Base-by-base conservation (phyloP, 2,888 invertebrate genomes). In the Coelinius sp. region DNA sequence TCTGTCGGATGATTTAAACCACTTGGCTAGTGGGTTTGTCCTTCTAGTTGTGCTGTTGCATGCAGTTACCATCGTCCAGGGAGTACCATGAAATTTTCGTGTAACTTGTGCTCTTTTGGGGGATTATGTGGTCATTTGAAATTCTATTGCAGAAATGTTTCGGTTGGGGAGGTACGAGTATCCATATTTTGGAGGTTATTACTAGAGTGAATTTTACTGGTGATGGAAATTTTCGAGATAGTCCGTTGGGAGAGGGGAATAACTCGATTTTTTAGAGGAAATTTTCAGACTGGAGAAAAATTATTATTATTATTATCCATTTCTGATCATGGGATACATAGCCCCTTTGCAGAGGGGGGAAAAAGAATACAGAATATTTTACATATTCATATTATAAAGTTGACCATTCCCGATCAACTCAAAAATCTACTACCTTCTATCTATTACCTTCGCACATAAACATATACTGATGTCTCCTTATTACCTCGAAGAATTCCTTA, bases 1-100 rank as follows among this genome's bases (percentile, higher is more conserved):
- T 69, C 75, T 63, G 63, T 53, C 24, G 49, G 78, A 78, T 78
- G 75, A 78, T 76, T 78, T 76, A 78, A 78, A 70, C 74, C 77
- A 75, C 76, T 76, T 77, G 68, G 71, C 65, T 53, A 59, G 41
- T 67, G 31, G 52, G 59, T 49, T 46, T 46, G 49, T 25, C 59
- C 31, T 66, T 62, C 31, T 27, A 27, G 27, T 25, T 12, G 63
- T 44, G 31, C 46, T 46, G 31, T 49, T 41, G 59, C 17, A 25
- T 63, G 2, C 74, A 53, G 62, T 63, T 62, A 59, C 56, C 49
- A 14, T 1, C 35, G 35, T 31, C 59, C 53, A 25, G 35, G 17
- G 59, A 35, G 59, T 17, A 17, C 4, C n/a, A 27, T 56, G 14
- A 56, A 59, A 31, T 59, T 59, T 59, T 59, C 31, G 31, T 20